Conservation (phyloP, 1,140 invertebrate genomes). For the Drosophila nasuta region DNA sequence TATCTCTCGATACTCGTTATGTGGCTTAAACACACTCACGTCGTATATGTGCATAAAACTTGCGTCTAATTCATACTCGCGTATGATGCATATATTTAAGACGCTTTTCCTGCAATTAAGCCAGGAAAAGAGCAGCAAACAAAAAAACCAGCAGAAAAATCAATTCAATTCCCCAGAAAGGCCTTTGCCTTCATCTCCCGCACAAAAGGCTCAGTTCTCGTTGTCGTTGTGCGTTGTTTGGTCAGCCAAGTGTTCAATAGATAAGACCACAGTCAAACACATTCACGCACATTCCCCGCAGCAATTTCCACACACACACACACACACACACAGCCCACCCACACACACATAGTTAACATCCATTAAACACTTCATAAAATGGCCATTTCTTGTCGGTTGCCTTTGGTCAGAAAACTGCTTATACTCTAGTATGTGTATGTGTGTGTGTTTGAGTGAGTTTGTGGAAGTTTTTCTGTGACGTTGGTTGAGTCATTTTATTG, state of each 20-base stretch:
- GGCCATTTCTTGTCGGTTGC: conserved; percentile 66
- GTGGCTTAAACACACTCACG: background rate
- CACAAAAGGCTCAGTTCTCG: conserved; percentile 32
- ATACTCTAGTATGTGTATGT: conserved; percentile 23
- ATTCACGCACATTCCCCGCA: conserved; percentile 36
- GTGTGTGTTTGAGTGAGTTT: no score
- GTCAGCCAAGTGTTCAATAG: conserved; percentile 72
- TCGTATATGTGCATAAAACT: background rate
- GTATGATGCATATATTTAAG: conserved; percentile 15
- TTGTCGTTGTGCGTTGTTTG: conserved; percentile 47
- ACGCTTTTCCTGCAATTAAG: conserved; percentile 66
- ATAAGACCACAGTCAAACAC: conserved; percentile 58
- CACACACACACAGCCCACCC: conserved; percentile 33
- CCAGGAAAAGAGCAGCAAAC: conserved; percentile 2
- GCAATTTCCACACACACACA: background rate
- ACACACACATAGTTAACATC: conserved; percentile 69
- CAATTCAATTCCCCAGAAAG: conserved; percentile 58
- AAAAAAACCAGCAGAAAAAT: conserved; percentile 50
- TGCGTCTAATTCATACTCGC: background rate
- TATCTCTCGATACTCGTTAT: background rate
- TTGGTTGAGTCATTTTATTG: conserved; percentile 74
- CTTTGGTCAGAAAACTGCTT: conserved; percentile 15
- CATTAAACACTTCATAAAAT: conserved; percentile 84
- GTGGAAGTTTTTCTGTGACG: conserved; percentile 42
- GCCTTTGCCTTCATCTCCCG: background rate